phyloP scores from a whole-genome alignment of 2,888 invertebrate species.

The Stenodera caucasica region DNA sequence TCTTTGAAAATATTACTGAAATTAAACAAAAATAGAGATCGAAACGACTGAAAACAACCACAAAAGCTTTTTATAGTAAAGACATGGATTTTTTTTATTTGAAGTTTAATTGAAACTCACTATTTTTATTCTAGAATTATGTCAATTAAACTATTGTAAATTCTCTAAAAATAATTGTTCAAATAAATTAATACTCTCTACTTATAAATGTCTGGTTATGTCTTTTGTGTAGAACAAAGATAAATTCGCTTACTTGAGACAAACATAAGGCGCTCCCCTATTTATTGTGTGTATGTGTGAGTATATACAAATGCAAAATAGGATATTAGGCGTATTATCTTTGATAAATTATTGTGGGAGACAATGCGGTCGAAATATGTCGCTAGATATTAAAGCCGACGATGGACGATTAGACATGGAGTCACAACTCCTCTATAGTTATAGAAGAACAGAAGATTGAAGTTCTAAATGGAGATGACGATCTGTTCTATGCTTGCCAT shows the following conservation, averaged over 20 bases:
- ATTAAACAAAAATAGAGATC: no score
- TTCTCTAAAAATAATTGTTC: no score
- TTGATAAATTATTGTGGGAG: constrained; percentile 7
- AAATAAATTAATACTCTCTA: no score
- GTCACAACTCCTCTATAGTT: background rate
- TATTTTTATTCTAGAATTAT: no score
- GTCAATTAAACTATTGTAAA: no score
- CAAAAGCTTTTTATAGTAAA: no score
- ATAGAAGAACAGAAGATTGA: background rate
- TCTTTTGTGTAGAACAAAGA: no score
- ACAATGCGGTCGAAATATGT: constrained; percentile 10
- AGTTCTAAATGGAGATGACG: background rate
- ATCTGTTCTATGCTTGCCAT: background rate
- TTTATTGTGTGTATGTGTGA: background rate
- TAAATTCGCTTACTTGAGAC: background rate
- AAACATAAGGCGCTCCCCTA: background rate
- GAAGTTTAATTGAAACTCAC: no score
- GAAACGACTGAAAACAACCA: no score
- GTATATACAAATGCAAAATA: constrained; percentile 3
- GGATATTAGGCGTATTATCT: constrained; percentile 4
- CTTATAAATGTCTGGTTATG: no score
- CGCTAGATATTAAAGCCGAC: background rate
- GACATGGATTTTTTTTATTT: no score
- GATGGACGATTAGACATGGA: background rate
- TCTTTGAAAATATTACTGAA: no score